Evolutionary conservation across 2,113 vertebrate species (phyloP).

Genomic region (Sula dactylatra): DNA sequence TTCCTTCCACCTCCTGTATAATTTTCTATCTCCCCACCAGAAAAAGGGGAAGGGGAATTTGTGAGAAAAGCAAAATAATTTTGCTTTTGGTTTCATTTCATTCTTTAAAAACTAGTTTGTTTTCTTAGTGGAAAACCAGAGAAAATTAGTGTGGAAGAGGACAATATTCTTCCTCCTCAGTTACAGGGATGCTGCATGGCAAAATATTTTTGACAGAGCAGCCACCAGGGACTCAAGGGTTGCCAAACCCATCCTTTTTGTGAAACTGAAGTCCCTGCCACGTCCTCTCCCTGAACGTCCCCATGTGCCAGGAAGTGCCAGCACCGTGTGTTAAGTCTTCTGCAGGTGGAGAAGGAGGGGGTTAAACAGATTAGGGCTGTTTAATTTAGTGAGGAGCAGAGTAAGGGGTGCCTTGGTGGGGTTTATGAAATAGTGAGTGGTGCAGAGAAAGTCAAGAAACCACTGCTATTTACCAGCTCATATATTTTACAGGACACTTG

Average conservation of each 20-base stretch:
- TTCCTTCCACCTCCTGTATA: background rate
- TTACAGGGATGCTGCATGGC: background rate
- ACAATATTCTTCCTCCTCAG: background rate
- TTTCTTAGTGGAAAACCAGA: background rate
- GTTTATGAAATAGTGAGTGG: background rate
- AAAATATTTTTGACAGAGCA: background rate
- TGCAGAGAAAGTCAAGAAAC: background rate
- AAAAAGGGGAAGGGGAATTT: background rate
- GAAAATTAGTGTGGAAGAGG: background rate
- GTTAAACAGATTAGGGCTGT: background rate
- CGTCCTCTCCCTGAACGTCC: background rate
- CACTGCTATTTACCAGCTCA: background rate
- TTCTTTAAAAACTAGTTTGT: background rate
- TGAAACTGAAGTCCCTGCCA: background rate
- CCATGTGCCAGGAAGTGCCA: background rate
- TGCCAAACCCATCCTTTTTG: background rate
- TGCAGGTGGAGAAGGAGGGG: background rate
- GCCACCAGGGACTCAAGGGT: rapidly evolving
- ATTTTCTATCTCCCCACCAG: background rate
- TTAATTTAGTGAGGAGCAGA: background rate
- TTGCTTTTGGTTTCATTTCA: background rate
- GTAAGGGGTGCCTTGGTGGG: background rate
- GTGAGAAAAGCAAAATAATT: background rate
- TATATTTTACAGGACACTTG: background rate
- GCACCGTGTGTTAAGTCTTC: background rate